Evolutionary conservation across 1,140 invertebrate species (phyloP), one percentile per base, ranked within the genome.

Genomic region (Apis cerana): DNA sequence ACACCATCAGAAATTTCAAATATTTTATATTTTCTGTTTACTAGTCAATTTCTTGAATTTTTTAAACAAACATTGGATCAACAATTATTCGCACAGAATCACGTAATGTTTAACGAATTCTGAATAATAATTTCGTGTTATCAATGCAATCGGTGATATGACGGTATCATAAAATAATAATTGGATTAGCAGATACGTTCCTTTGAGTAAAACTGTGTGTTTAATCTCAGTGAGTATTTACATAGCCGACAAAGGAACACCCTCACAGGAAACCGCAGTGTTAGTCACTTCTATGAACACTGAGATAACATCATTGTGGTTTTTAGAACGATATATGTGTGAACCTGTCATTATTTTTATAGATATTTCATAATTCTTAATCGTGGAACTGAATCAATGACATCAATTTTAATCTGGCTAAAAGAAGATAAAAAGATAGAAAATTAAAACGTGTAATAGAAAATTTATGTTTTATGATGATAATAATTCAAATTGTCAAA

Each of bases 251-350:
- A 0, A 70, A 62, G 19, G 56, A 58, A 83, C 59, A 65, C 43
- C 43, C n/a, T 78, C 80, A 48, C 67, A 15, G 10, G 27, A 65
- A 84, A 84, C 59, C 72, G n/a, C 70, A 17, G 23, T 52, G 58
- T 87, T 87, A 71, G 80, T 85, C 13, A 9, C 48, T 84, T 84
- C 85, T 67, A 27, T 50, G 85, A 88, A 87, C 48, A 27, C 62
- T 76, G 52, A 50, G 67, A 52, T 62, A 74, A 65, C 52, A 48
- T 67, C 54, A 15, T 71, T 82, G 80, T 62, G 59, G 65, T 83
- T 85, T 83, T 79, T n/a, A 48, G 62, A 23, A 33, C 17, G 48
- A 62, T 75, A 52, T 33, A 33, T 56, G 33, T 33, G 33, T 68
- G 67, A 54, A 85, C 54, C 43, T 10, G 15, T 9, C 72, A 68